A percentile compares a stretch with the other conserved stretches of the same genome.
Evolutionary conservation across 1,140 invertebrate genomes (phyloP).

Genomic region (Fopius arisanus): DNA sequence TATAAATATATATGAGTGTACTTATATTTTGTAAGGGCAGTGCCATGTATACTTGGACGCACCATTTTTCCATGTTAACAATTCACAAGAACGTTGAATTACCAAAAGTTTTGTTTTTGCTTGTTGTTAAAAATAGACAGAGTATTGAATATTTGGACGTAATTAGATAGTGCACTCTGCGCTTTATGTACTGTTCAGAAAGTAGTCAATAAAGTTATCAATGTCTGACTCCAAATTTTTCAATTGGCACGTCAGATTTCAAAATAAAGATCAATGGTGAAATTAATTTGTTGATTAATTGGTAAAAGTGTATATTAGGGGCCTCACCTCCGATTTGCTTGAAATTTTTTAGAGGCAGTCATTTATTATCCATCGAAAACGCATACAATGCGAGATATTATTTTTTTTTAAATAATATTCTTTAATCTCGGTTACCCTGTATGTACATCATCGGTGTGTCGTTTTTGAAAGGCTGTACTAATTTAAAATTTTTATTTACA

Average conservation of each 20-base stretch:
- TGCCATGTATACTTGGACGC: constrained; percentile 8
- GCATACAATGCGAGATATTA: too few relatives aligned
- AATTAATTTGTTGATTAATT: not conserved
- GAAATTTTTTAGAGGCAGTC: too few relatives aligned
- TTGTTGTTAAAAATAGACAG: constrained; percentile 7
- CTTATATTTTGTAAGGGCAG: constrained; percentile 40
- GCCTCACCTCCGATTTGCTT: too few relatives aligned
- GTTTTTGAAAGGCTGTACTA: not conserved
- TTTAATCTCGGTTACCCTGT: too few relatives aligned
- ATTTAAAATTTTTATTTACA: not conserved
- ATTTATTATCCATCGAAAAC: too few relatives aligned
- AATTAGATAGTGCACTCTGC: constrained; percentile 20
- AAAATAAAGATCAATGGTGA: not conserved
- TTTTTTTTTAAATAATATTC: too few relatives aligned
- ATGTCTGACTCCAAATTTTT: not conserved
- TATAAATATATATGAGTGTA: constrained; percentile 47
- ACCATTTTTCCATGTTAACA: not conserved
- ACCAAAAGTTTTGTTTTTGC: constrained; percentile 4
- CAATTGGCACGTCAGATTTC: not conserved
- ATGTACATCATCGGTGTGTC: not conserved
- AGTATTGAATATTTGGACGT: constrained; percentile 10
- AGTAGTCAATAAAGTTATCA: constrained; percentile 24
- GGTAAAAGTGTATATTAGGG: too few relatives aligned
- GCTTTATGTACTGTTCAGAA: constrained; percentile 30
- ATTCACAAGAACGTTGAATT: not conserved